These are phyloP conservation scores for Charina bottae DNA, from an alignment of 2,113 vertebrate species.

Conservation along the genomic window DNA sequence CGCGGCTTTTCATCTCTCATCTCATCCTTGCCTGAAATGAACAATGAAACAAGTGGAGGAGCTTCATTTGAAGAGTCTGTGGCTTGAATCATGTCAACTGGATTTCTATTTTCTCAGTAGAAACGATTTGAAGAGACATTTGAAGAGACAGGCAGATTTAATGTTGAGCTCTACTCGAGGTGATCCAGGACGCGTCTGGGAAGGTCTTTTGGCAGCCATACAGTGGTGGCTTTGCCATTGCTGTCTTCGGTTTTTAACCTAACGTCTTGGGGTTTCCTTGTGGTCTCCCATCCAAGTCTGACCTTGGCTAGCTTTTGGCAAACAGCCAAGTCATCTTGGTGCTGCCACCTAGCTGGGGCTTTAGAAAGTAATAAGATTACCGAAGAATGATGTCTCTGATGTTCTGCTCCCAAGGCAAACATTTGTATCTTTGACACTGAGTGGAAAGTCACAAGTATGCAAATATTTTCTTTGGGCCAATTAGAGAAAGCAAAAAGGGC, in stretches of 20 bases:
- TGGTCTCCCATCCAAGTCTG: background rate
- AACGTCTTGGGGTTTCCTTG: background rate
- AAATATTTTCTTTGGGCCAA: background rate
- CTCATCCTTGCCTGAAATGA: background rate
- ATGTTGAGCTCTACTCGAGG: background rate
- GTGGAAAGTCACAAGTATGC: background rate
- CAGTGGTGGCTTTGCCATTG: background rate
- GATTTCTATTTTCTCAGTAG: too few relatives aligned
- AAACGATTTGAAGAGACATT: too few relatives aligned
- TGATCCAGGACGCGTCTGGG: too few relatives aligned
- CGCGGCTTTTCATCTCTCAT: background rate
- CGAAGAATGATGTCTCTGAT: background rate
- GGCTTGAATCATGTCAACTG: too few relatives aligned
- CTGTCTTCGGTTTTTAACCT: background rate
- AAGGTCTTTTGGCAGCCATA: background rate
- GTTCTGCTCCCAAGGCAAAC: background rate
- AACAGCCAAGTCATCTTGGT: background rate
- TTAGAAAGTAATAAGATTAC: background rate
- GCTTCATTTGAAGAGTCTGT: background rate
- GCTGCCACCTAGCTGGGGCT: background rate
- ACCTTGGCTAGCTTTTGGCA: background rate
- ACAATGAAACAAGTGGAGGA: background rate
- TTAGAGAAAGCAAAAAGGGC: background rate
- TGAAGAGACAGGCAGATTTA: background rate
- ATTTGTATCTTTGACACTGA: background rate